Conservation (phyloP, 1,140 invertebrate genomes). For the Hyles vespertilio region DNA sequence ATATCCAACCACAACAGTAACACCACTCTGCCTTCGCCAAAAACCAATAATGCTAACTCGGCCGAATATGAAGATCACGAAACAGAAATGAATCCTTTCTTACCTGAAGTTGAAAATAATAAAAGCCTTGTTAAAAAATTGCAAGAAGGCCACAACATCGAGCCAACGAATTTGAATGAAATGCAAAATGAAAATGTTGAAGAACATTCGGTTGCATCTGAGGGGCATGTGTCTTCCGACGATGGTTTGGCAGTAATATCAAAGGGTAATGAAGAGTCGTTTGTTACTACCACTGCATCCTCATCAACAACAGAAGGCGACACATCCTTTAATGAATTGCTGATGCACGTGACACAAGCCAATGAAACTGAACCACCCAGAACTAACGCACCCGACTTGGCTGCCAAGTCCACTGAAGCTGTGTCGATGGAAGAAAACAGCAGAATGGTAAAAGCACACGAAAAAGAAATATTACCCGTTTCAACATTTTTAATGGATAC, state of each 20-base stretch:
- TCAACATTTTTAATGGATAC: constrained; percentile 62
- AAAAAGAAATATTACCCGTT: constrained; percentile 31
- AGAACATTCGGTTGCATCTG: constrained; percentile 33
- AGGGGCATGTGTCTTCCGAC: constrained; percentile 14
- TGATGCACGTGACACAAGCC: constrained; percentile 27
- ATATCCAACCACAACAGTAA: constrained; percentile 49
- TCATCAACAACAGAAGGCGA: constrained; percentile 25
- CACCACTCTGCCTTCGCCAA: constrained; percentile 28
- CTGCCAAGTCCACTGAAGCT: neutral
- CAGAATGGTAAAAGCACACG: neutral
- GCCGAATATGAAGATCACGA: constrained; percentile 61
- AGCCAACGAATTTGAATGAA: constrained; percentile 56
- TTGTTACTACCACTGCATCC: constrained; percentile 5
- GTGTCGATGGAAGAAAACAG: constrained; percentile 1
- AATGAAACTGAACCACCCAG: constrained; percentile 7
- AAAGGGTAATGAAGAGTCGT: constrained; percentile 7
- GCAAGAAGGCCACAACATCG: constrained; percentile 71
- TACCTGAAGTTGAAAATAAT: constrained; percentile 79
- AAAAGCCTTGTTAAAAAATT: constrained; percentile 76
- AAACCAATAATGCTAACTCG: constrained; percentile 36
- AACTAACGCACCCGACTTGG: neutral
- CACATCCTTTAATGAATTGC: constrained; percentile 33
- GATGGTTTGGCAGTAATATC: constrained; percentile 9
- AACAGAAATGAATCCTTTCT: constrained; percentile 79
- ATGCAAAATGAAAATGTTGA: constrained; percentile 65